Conservation (phyloP, 2,113 vertebrate genomes). For the Hemicordylus capensis region DNA sequence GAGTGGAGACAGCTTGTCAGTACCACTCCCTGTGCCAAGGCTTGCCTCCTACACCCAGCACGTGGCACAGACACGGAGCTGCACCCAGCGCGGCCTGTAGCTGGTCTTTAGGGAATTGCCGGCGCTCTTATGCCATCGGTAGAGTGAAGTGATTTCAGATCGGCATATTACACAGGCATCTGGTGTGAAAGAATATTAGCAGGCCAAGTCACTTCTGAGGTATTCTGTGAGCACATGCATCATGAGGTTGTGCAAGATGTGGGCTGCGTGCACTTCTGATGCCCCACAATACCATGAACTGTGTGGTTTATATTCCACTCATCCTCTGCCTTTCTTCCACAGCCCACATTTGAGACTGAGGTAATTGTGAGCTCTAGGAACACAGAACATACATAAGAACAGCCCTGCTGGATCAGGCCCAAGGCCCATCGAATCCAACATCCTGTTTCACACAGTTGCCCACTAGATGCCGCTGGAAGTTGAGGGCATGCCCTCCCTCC, state of each 20-base stretch:
- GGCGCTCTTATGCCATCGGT: neutral
- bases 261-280: neutral
- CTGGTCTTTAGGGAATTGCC: neutral
- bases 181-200: neutral
- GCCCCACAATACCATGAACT: neutral
- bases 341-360: neutral
- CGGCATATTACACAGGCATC: neutral
- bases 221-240: neutral
- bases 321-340: neutral
- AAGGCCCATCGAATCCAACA: too few relatives aligned
- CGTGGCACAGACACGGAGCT: constrained; percentile 6
- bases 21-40: neutral
- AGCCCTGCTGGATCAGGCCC: too few relatives aligned
- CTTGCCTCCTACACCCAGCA: constrained; percentile 18
- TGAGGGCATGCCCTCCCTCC: too few relatives aligned
- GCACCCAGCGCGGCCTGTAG: neutral
- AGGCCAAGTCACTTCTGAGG: neutral
- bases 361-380: too few relatives aligned
- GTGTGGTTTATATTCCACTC: neutral
- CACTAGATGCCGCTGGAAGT: too few relatives aligned
- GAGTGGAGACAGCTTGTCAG: neutral
- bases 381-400: too few relatives aligned
- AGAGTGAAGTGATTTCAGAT: neutral
- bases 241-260: neutral
- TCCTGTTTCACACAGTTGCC: too few relatives aligned